Percentiles rank a stretch among this genome's conserved stretches.
These are phyloP conservation scores for Hylomyscus alleni DNA, from an alignment of 2,797 vertebrate genomes.

Conservation along the genomic window DNA sequence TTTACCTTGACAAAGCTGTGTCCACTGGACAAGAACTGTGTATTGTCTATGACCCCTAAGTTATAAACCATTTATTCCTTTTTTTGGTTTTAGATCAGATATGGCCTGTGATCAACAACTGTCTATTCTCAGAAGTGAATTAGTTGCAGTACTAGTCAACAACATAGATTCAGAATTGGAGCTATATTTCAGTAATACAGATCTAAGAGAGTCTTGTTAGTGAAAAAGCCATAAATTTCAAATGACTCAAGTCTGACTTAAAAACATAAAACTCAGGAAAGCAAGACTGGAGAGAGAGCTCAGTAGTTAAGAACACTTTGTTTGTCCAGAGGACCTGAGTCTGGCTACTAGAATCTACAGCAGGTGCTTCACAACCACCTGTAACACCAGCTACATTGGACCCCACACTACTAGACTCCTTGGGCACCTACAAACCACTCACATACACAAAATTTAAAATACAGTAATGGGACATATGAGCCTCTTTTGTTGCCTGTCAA, in stretches of 20 bases:
- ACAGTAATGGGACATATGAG: not conserved
- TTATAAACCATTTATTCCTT: constrained; percentile 1
- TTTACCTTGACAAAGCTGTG: constrained; percentile 16
- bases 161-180: not conserved
- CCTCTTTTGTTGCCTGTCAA: constrained; percentile 34
- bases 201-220: not conserved
- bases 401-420: not conserved
- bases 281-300: not conserved
- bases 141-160: not conserved
- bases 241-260: constrained; percentile 7
- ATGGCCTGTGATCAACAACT: not conserved
- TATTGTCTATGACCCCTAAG: not conserved
- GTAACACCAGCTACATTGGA: not conserved
- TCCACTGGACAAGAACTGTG: not conserved
- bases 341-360: not conserved
- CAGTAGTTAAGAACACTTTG: not conserved
- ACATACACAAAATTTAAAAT: not conserved
- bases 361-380: not conserved
- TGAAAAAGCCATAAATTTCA: not conserved
- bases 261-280: constrained; percentile 48
- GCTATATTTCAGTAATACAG: not conserved
- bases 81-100: constrained; percentile 33
- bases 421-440: not conserved
- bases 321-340: not conserved
- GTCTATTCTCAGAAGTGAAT: not conserved